Evolutionary conservation across 1,140 invertebrate genomes (phyloP), one percentile per base, ranked within the genome.

Genomic region (Cydia fagiglandana): DNA sequence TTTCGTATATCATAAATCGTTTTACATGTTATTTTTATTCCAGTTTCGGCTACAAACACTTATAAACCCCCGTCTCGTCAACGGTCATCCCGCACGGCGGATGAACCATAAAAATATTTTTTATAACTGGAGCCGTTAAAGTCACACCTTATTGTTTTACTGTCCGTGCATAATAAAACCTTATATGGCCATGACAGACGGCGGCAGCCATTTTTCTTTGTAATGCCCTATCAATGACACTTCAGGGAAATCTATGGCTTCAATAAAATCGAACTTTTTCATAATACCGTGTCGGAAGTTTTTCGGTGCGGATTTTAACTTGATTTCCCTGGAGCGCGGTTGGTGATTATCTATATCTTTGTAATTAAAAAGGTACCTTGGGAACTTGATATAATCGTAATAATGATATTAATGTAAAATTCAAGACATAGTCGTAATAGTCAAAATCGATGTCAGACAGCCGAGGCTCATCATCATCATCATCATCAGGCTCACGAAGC

Each of bases 91-190:
- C 66, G 12, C 15, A 68, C 64, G 15, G 34, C 34, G 38, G n/a
- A 70, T 70, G 64, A 17, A 12, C 64, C 30, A 17, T 70, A 70
- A 70, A 70, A 70, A 70, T 64, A 75, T 79, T 74, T 76, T 76
- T 78, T 76, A 74, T 78, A 56, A 68, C 64, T 41, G 38, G 1
- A 45, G 73, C 50, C 74, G 41, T 79, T 77, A 81, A 66, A 81
- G 73, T 76, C 64, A 73, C 75, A 80, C 80, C 75, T 84, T 80
- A 84, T 83, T 83, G 80, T 83, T 84, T 84, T 82, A 84, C 83
- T 80, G 80, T 78, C 70, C 76, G 80, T 77, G 77, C 74, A 78
- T 79, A 80, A 83, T 83, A 81, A 84, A 84, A 64, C 76, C 75
- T 73, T 84, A 79, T 79, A 78, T 66, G 81, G 77, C 79, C 61